Evolutionary conservation across 2,888 invertebrate genomes (phyloP), one percentile per base, ranked within the genome.

Genomic region (Volucella bombylans): DNA sequence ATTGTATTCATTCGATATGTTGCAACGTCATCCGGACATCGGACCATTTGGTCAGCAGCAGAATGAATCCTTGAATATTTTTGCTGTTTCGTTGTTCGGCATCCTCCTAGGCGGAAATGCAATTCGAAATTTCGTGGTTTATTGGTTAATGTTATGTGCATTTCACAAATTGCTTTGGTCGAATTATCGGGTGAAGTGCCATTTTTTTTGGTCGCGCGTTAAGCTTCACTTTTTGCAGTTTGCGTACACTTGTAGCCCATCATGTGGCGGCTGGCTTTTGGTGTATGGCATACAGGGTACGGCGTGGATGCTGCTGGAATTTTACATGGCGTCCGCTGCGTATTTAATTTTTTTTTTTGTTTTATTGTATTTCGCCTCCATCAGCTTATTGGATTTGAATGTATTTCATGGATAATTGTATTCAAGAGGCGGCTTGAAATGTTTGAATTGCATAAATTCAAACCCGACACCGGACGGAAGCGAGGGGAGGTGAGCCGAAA

Each of bases 111-210:
- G 61, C 81, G 83, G 83, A 86, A 86, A 86, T 82, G 73, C 73
- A 83, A 80, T 83, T 78, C 77, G 86, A 82, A 86, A 86, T 82
- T 78, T 86, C 86, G 87, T 82, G 87, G 87, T 87, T 87, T 87
- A 87, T 87, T 87, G 87, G 87, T 87, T 87, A 87, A 87, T 87
- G 87, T 87, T 87, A 82, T 86, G 86, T 82, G 83, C 86, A 87
- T 87, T 86, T 83, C 82, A 61, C 77, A 83, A 87, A 87, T 87
- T 83, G 86, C 86, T 87, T 83, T 87, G 87, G 87, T 87, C 86
- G 76, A 86, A 86, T 87, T 87, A 87, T 87, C 87, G 86, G 82
- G 62, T 85, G 77, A 72, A 85, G 85, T 85, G 77, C 73, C 85
- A 85, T 85, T 81, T 85, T 65, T 77, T 54, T 50, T 64, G 73